Evolutionary conservation across 2,888 invertebrate species (phyloP), one percentile per base, ranked within the genome.

Genomic region (Aspidiotus destructor): DNA sequence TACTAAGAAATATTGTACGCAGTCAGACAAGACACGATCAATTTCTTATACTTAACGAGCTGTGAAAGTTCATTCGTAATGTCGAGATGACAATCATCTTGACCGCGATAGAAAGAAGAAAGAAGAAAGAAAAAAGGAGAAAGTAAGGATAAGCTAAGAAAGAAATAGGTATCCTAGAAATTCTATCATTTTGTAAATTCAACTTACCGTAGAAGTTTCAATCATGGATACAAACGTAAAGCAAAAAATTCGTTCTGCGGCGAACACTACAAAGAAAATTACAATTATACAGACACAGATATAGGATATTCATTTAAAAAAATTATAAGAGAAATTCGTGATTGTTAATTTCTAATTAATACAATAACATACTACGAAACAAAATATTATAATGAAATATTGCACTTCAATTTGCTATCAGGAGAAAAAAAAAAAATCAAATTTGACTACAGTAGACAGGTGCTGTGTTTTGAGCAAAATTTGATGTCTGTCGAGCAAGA

Each of bases 401-500:
- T 65, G 65, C 65, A 65, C 65, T 65, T 58, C 44, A 28, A 41
- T 57, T 54, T 57, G n/a, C 42, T 40, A 41, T 8, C 41, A 15
- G 15, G 11, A n/a, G 6, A 42, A 61, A 61, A 61, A 17, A 54
- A 64, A 17, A 55, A 41, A 63, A 15, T 53, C 52, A 64, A 64
- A 64, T 64, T 64, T 64, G 64, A 64, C 64, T 64, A 64, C 53
- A 52, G 48, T 28, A 41, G 28, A 63, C 15, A 55, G 58, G 57
- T 65, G 65, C 65, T 63, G 40, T 63, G 52, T 65, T 65, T 28
- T 65, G 65, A 65, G 65, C 65, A 65, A 65, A 65, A 65, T 65
- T 57, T 55, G 41, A 57, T 41, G 57, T 28, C 55, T 55, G 16
- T 55, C 64, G 64, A 63, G 28, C 11, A 52, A 17, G 17, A 17